Base-by-base conservation (phyloP, 2,797 vertebrate genomes). In the Enteromius viviparus region DNA sequence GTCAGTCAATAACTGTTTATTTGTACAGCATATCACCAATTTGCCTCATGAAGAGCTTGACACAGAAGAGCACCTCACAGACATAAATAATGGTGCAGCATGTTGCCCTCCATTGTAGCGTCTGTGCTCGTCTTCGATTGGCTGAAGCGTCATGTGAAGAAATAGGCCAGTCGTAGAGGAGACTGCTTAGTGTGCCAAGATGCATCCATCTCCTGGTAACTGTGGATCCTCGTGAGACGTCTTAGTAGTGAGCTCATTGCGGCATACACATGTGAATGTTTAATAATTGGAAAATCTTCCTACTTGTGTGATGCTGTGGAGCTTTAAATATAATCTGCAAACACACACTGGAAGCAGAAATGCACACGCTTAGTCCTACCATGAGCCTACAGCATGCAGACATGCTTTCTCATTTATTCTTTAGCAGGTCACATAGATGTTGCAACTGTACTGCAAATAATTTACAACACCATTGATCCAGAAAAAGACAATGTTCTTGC, bases 1-100 rank as follows among this genome's bases (percentile, higher is more conserved):
- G 53, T 76, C 82, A 58, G 69, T 84, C 21, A 40, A 34, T 81
- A 79, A 65, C 14, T 64, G 65, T 62, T 81, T 84, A 71, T 79
- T 87, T 80, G 47, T 81, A 77, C 19, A 78, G 49, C 71, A 53
- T 80, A 80, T 85, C 65, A 83, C 85, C 82, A 76, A 47, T 88
- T 88, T 86, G 85, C 87, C 87, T 88, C 84, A 77, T 37, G 4
- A 84, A 87, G 80, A 71, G 66, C 85, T 87, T 77, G 81, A 84
- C 47, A 82, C 85, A 51, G 29, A 66, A 47, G 47, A 71, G 49
- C 83, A 80, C 80, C 77, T 83, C 84, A 65, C 66, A 58, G 72
- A 47, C 82, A 76, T 72, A 84, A 81, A 64, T 60, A 85, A 42
- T 47, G 72, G 58, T 84, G 74, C 80, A 83, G 78, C 82, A 88